Percentiles rank a stretch among this genome's conserved stretches.
These are phyloP conservation scores for Cotesia vestalis DNA, from an alignment of 1,140 invertebrate genomes.

Conservation along the genomic window DNA sequence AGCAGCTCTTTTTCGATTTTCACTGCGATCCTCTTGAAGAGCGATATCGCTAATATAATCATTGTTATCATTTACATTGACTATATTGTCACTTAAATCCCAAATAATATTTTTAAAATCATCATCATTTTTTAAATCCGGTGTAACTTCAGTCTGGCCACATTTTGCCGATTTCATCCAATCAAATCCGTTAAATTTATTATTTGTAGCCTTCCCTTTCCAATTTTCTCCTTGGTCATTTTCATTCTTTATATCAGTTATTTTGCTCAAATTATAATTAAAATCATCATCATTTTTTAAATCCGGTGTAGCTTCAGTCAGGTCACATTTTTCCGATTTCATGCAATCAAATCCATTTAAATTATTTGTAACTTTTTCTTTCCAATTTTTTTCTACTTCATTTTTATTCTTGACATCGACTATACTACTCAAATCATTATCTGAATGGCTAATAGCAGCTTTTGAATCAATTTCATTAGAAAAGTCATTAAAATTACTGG, in stretches of 20 bases:
- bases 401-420: neutral
- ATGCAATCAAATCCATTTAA: neutral
- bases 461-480: neutral
- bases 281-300: neutral
- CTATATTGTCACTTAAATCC: too few relatives aligned
- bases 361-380: neutral
- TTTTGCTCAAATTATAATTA: neutral
- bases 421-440: neutral
- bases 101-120: too few relatives aligned
- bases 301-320: neutral
- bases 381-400: neutral
- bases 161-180: neutral
- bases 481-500: neutral
- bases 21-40: neutral
- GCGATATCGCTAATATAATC: too few relatives aligned
- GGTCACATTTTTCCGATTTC: neutral
- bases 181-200: neutral
- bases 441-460: neutral
- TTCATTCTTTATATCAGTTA: constrained; percentile 8
- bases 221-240: neutral
- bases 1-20: neutral
- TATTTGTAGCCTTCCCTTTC: neutral
- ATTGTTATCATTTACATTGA: too few relatives aligned
- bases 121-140: neutral
- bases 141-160: neutral